Evolutionary conservation across 2,113 vertebrate genomes (phyloP).

Genomic region (Prunella fulvescens): DNA sequence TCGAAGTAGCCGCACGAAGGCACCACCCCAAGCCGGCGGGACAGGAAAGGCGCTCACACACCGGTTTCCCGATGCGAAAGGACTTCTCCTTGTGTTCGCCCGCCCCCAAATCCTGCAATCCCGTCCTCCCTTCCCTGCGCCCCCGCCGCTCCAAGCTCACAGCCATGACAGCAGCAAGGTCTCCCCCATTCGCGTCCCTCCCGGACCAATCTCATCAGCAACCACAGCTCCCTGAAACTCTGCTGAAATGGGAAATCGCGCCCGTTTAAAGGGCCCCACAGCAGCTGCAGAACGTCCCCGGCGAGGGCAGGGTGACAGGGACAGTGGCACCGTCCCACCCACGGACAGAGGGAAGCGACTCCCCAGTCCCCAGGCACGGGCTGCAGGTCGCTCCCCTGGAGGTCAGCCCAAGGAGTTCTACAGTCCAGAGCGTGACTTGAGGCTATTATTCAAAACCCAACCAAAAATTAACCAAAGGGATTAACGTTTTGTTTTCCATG

Average conservation of each 20-base stretch:
- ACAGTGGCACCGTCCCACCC: background rate
- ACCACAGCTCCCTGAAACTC: background rate
- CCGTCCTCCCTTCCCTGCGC: background rate
- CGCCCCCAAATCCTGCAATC: background rate
- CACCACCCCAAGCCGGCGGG: background rate
- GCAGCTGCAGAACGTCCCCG: background rate
- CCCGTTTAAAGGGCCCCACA: background rate
- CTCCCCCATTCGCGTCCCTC: background rate
- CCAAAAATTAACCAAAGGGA: background rate
- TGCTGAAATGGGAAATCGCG: background rate
- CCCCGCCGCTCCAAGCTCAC: background rate
- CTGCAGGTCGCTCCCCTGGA: background rate
- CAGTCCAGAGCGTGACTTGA: background rate
- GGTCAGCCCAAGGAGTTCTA: background rate
- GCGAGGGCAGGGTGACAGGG: background rate
- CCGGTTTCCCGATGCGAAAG: background rate
- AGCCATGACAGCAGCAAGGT: background rate
- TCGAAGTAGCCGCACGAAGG: background rate
- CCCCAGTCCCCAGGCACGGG: background rate
- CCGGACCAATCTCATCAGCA: background rate
- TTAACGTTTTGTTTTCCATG: background rate
- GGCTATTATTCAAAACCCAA: background rate
- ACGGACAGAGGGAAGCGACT: rapidly evolving
- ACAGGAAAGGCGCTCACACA: background rate
- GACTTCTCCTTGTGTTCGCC: background rate